Percentiles rank a stretch among this genome's conserved stretches.
These are phyloP conservation scores for Micropoecilia bifurca DNA, from an alignment of 2,797 vertebrate genomes.

Conservation along the genomic window DNA sequence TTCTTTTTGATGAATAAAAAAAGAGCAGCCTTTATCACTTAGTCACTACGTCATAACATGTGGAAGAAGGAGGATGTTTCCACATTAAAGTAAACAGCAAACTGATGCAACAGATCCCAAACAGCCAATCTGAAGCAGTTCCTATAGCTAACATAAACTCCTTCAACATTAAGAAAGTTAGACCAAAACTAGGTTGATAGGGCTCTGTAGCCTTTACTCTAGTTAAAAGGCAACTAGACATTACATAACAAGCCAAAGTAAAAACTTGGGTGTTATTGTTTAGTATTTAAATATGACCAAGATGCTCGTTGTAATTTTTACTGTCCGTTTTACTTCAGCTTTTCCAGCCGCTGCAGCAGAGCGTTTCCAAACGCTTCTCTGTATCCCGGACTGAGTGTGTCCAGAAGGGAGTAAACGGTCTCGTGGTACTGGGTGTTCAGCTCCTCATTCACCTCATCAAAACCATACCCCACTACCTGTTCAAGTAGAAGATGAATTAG, in stretches of 20 bases:
- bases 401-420: slow-evolving; percentile 96
- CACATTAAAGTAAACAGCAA: slow-evolving; percentile 56
- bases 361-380: slow-evolving; percentile 97
- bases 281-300: slow-evolving; percentile 33
- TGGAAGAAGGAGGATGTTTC: slow-evolving; percentile 43
- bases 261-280: slow-evolving; percentile 41
- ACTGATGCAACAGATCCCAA: slow-evolving; percentile 37
- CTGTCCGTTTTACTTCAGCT: slow-evolving; percentile 88
- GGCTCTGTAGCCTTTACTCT: slow-evolving; percentile 23
- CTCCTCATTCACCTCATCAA: slow-evolving; percentile 90
- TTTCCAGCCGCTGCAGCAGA: slow-evolving; percentile 92
- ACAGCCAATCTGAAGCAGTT: slow-evolving; percentile 31
- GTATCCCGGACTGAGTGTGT: slow-evolving; percentile 95
- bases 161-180: slow-evolving; percentile 41
- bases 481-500: slow-evolving; percentile 22
- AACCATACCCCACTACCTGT: slow-evolving; percentile 93
- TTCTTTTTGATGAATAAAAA: slow-evolving; percentile 35
- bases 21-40: slow-evolving; percentile 10
- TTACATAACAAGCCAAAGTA: slow-evolving; percentile 36
- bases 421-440: slow-evolving; percentile 91
- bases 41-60: slow-evolving; percentile 23
- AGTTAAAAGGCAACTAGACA: slow-evolving; percentile 38
- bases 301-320: slow-evolving; percentile 59
- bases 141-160: slow-evolving; percentile 42
- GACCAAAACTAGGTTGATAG: slow-evolving; percentile 44